Base-by-base conservation (phyloP, 2,113 vertebrate genomes). In the Tetrax tetrax region DNA sequence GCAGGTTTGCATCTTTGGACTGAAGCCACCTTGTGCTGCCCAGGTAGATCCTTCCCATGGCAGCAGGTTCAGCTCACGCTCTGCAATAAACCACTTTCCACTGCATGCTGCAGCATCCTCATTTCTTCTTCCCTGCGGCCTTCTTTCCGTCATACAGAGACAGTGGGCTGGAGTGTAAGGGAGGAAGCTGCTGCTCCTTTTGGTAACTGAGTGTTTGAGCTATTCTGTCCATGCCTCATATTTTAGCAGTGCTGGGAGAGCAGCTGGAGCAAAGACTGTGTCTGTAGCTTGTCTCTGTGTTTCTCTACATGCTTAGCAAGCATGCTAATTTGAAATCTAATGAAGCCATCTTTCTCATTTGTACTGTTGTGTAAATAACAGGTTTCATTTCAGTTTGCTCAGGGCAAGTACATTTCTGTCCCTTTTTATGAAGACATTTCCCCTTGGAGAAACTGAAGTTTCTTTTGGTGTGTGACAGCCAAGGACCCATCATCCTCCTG, bases 401-500 rank as follows among this genome's bases (percentile, higher is more conserved):
- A 33, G 53, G 23, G 21, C 23, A 74, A 75, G 53, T 14, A 41
- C 20, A 4, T 71, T 87, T 82, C 74, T 82, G 65, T 48, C 14
- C 5, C 15, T 74, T 29, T 75, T 82, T 25, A 13, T 70, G 37
- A 80, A 66, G 37, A 57, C 20, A 69, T 23, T 12, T 74, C 41
- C 37, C 11, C 25, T 37, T 76, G 57, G 25, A 25, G 82, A 71
- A 65, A 28, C 23, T 9, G 3, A 88, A 37, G 14, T 75, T 22
- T 37, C 5, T 48, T 65, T 15, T 10, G 31, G 20, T 43, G 31
- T 5, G 4, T 2, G 1, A 29, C 57, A 79, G 64, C 61, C 27
- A 19, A 43, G 5, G 21, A 38, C 14, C 59, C 48, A 12, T n/a
- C 0, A 0, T 19, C 3, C 21, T 68, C 31, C 29, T 37, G 56